Conservation (phyloP, 2,888 invertebrate genomes). For the Argyresthia goedartella region DNA sequence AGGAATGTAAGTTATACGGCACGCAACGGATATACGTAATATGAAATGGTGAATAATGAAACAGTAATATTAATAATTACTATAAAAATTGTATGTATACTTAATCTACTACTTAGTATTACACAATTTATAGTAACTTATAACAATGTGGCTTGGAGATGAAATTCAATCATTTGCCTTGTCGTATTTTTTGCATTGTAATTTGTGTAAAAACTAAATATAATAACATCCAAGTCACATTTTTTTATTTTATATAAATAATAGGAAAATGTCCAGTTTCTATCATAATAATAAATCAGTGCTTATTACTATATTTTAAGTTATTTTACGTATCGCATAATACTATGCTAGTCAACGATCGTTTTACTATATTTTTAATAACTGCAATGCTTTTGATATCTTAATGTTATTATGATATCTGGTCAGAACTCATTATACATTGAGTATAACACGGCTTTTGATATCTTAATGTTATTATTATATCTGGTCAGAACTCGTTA, state of each 20-base stretch:
- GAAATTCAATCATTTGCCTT: not conserved
- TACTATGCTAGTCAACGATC: slow-evolving; percentile 66
- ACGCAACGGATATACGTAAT: slow-evolving; percentile 65
- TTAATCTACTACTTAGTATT: not conserved
- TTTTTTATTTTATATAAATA: not conserved
- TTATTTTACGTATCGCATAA: slow-evolving; percentile 32
- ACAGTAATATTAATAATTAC: not conserved
- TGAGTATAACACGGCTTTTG: not conserved
- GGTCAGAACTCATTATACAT: too few relatives aligned
- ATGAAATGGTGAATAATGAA: slow-evolving; percentile 30
- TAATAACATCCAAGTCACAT: not conserved
- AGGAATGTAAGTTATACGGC: slow-evolving; percentile 27
- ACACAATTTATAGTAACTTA: not conserved
- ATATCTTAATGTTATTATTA: not conserved
- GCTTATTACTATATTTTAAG: slow-evolving; percentile 3
- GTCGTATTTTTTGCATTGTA: not conserved
- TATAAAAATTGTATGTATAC: not conserved
- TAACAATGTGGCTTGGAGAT: not conserved
- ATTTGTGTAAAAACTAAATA: too few relatives aligned
- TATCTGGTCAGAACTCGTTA: too few relatives aligned
- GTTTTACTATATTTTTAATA: slow-evolving; percentile 24
- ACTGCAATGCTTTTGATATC: not conserved
- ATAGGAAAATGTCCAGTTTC: slow-evolving; percentile 2
- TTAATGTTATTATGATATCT: not conserved
- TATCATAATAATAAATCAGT: not conserved